Evolutionary conservation across 2,797 vertebrate species (phyloP).

Genomic region (Pangasius larnaudii): DNA sequence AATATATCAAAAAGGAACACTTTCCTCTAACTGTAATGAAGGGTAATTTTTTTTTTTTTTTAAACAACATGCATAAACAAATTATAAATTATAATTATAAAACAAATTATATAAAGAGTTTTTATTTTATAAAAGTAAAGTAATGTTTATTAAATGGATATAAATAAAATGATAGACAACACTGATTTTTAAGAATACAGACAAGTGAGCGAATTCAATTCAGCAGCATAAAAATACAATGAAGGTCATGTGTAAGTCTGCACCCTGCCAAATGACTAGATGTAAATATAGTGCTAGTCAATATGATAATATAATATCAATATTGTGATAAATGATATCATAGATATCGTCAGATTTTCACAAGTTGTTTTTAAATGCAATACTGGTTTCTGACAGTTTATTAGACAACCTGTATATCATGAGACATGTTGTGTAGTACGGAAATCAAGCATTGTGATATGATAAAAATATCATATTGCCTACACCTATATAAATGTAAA

Average conservation of each 20-base stretch:
- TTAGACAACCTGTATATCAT: background rate
- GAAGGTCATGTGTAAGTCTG: background rate
- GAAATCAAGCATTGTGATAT: background rate
- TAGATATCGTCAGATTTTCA: background rate
- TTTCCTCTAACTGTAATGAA: constrained; percentile 28
- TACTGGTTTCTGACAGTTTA: background rate
- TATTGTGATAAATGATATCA: background rate
- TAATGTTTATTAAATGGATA: background rate
- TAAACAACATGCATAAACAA: background rate
- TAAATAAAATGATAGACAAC: background rate
- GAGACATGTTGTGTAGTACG: background rate
- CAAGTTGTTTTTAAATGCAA: background rate
- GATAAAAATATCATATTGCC: background rate
- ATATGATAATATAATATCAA: background rate
- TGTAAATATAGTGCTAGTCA: background rate
- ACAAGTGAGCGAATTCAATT: background rate
- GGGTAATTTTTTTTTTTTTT: too few species aligned
- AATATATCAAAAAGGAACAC: constrained; percentile 53
- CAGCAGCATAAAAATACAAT: background rate
- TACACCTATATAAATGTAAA: background rate
- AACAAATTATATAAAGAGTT: background rate
- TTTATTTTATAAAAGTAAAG: background rate
- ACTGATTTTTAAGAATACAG: too few species aligned
- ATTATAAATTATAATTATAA: too few species aligned
- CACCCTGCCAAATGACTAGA: too few species aligned